These are phyloP conservation scores for Thalassoma bifasciatum DNA, from an alignment of 2,113 vertebrate genomes.

Conservation along the genomic window DNA sequence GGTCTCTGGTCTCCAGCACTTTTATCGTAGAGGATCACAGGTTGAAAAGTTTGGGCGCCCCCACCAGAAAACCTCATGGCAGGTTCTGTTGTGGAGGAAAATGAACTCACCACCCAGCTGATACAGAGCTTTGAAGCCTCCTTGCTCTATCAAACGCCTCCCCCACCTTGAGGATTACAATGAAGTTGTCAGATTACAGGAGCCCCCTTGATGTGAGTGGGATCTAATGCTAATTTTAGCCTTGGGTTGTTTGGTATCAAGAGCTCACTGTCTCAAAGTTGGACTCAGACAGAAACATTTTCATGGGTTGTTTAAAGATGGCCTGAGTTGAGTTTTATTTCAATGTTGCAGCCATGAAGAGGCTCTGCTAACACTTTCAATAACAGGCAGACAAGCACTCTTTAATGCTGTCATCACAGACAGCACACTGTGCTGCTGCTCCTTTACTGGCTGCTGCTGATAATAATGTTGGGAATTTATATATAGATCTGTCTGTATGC, in stretches of 20 bases:
- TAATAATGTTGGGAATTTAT: constrained; percentile 47
- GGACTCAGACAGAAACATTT: too few relatives aligned
- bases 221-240: constrained; percentile 18
- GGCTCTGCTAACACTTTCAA: not conserved
- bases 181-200: constrained; percentile 44
- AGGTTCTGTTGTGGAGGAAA: too few relatives aligned
- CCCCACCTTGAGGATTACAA: constrained; percentile 21
- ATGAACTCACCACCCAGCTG: too few relatives aligned
- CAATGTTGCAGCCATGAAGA: constrained; percentile 1
- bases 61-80: too few relatives aligned
- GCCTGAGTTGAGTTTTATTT: too few relatives aligned
- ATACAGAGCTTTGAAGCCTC: constrained; percentile 16
- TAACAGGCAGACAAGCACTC: not conserved
- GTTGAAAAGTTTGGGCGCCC: too few relatives aligned
- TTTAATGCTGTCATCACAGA: constrained; percentile 21
- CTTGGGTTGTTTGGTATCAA: not conserved
- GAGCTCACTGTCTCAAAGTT: not conserved
- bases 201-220: constrained; percentile 7
- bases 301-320: not conserved
- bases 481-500: constrained; percentile 27
- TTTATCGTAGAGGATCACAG: too few relatives aligned
- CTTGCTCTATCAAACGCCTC: constrained; percentile 5
- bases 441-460: constrained; percentile 18
- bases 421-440: constrained; percentile 7
- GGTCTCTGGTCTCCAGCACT: too few relatives aligned